Evolutionary conservation across 2,797 vertebrate genomes (phyloP), one percentile per base, ranked within the genome.

Genomic region (Amphiprion clarkii): DNA sequence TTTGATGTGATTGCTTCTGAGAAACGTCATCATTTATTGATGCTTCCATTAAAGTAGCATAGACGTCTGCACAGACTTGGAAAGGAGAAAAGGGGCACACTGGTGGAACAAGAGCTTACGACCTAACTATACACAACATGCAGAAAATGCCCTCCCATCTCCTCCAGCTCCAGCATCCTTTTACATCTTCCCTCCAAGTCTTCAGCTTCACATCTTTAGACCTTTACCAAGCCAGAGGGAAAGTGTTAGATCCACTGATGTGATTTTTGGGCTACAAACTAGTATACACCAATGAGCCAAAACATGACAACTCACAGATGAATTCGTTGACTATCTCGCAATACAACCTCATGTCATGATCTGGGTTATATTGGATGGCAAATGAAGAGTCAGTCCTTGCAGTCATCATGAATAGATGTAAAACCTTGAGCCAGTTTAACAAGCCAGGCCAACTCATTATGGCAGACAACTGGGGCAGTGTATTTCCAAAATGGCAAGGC

Each of bases 1-100:
- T 96, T 94, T 95, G 94, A 96, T 95, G 92, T 95, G 93, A 96
- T 95, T 87, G 83, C 91, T 92, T 95, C 92, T 95, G 95, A 96
- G 92, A 88, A 94, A 92, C 83, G 79, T 94, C 90, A 96, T 96
- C 74, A 96, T 95, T 96, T 97, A 96, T 97, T 96, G 94, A 97
- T 95, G 91, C 87, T 82, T 94, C 87, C 91, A 94, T 96, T 96
- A 95, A 95, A 97, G 90, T 87, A 83, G 69, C 77, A 86, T 87
- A 81, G 85, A 92, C 71, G 72, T 87, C 83, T 93, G 82, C 82
- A 89, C 80, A 62, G 87, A 73, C 68, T 84, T 68, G 66, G 84
- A 67, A 76, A 78, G 64, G 76, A 86, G 69, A 55, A 85, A 66
- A 64, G 76, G 86, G 78, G 64, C 55, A 56, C 40, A 16, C 51